Evolutionary conservation across 92 coral and sea anemone species (phyloP).

Genomic region (Hydrozoanthus gracilis): DNA sequence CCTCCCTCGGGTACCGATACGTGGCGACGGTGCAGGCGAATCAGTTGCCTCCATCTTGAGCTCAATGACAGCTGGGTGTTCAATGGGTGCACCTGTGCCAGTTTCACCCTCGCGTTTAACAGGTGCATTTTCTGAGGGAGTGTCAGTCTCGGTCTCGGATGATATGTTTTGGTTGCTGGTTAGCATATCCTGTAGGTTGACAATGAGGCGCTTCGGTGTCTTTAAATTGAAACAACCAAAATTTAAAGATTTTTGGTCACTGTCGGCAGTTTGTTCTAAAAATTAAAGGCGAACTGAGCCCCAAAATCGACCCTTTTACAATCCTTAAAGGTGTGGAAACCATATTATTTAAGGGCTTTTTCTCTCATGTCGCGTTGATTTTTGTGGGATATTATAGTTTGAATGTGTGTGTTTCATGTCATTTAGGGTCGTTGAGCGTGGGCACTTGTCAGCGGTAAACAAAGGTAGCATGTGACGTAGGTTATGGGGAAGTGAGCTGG

Average conservation of each 20-base stretch:
- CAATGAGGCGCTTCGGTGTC: constrained; percentile 38
- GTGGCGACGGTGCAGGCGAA: constrained; percentile 80
- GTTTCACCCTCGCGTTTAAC: constrained; percentile 58
- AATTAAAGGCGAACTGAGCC: no score
- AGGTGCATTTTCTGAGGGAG: constrained; percentile 40
- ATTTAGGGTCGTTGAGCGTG: no score
- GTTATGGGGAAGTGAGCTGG: no score
- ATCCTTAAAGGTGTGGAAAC: no score
- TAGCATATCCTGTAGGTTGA: constrained; percentile 19
- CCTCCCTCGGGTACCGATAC: constrained; percentile 70
- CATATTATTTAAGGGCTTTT: no score
- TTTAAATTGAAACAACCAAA: not conserved
- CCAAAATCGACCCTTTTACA: no score
- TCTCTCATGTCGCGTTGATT: no score
- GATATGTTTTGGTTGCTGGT: not conserved
- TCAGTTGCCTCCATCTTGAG: constrained; percentile 74
- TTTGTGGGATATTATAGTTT: no score
- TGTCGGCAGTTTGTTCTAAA: no score
- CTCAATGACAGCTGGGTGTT: constrained; percentile 62
- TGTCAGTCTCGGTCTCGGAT: constrained; percentile 52
- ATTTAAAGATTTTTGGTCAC: not conserved
- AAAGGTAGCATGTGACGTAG: no score
- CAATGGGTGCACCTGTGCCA: constrained; percentile 40
- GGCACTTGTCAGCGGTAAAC: no score
- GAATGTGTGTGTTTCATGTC: no score